Conservation (phyloP, 2,888 invertebrate genomes). For the Ceriagrion tenellum region DNA sequence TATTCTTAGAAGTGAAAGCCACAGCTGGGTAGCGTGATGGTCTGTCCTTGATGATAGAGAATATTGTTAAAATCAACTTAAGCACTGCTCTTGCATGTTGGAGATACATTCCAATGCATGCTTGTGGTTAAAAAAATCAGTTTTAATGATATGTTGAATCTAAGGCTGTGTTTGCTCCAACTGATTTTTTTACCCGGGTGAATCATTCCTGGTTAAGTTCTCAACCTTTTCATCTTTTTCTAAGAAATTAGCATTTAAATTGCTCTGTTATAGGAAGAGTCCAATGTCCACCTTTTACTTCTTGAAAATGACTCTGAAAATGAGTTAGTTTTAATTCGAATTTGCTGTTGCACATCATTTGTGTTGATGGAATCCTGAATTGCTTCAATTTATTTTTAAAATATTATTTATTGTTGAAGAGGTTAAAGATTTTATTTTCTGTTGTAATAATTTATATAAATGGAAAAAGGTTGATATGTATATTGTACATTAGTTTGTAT, state of each 20-base stretch:
- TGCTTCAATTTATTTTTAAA: conserved; percentile 46
- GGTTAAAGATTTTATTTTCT: conserved; percentile 58
- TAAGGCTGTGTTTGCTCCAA: conserved; percentile 64
- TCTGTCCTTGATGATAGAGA: neutral
- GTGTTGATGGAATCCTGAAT: conserved; percentile 13
- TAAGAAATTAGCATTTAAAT: neutral
- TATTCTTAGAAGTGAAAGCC: conserved; percentile 35
- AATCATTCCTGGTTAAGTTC: conserved; percentile 56
- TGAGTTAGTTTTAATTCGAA: conserved; percentile 6
- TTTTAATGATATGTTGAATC: conserved; percentile 26
- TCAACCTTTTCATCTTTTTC: conserved; percentile 20
- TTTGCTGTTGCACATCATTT: neutral
- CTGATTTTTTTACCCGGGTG: conserved; percentile 17
- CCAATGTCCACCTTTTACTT: conserved; percentile 35
- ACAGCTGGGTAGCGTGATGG: neutral
- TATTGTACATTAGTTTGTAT: conserved; percentile 63
- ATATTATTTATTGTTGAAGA: conserved; percentile 62
- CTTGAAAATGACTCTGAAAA: conserved; percentile 29
- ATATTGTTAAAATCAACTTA: neutral
- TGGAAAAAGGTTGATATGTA: neutral
- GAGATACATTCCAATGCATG: conserved; percentile 58
- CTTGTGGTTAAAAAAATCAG: conserved; percentile 58
- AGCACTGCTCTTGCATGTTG: conserved; percentile 46
- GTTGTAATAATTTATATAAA: conserved; percentile 58
- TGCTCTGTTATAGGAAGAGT: neutral